Evolutionary conservation across 2,888 invertebrate species (phyloP).

Genomic region (Chorisops tibialis): DNA sequence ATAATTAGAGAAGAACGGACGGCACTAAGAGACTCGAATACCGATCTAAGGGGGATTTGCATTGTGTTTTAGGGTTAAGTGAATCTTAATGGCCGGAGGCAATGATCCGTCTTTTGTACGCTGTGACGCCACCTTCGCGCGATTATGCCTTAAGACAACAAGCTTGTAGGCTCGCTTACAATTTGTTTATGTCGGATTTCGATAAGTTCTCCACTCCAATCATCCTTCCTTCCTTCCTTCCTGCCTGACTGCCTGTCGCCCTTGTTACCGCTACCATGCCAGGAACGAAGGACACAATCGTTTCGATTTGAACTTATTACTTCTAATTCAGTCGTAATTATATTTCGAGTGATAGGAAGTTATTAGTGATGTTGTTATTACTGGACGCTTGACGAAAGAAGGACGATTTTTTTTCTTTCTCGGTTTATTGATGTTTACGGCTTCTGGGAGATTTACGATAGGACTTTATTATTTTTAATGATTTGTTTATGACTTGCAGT

Average conservation of each 20-base stretch:
- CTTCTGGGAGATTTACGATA: too few species aligned
- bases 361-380: conserved; percentile 15
- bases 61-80: conserved; percentile 29
- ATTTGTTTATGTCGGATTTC: background rate
- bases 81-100: conserved; percentile 30
- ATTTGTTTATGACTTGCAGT: too few species aligned
- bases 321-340: conserved; percentile 16
- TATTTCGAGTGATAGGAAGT: conserved; percentile 17
- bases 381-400: background rate
- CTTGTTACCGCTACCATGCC: background rate
- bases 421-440: background rate
- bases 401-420: background rate
- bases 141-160: background rate
- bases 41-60: background rate
- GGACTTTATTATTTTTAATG: too few species aligned
- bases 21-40: background rate
- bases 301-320: conserved; percentile 15
- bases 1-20: conserved; percentile 16
- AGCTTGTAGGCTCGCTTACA: background rate
- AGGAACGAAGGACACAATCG: conserved; percentile 11
- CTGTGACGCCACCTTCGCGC: conserved; percentile 23
- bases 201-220: too few species aligned
- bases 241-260: background rate
- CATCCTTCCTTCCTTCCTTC: background rate
- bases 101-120: conserved; percentile 29